These are phyloP conservation scores for Drymonia ruficornis DNA, from an alignment of 2,888 invertebrate genomes.

Conservation along the genomic window DNA sequence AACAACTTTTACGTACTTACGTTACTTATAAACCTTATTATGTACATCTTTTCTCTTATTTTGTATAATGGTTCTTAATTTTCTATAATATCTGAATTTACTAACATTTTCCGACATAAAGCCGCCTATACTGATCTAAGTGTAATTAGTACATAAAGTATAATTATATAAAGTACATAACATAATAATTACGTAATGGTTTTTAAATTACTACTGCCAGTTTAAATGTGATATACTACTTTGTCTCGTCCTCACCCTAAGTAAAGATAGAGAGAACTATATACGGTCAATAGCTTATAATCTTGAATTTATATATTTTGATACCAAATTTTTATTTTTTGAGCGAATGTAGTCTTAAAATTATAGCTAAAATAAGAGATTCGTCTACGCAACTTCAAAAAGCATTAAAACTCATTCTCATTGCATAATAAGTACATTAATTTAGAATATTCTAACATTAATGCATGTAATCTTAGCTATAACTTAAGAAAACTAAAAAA, in stretches of 20 bases:
- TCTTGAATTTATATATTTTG: too few relatives aligned
- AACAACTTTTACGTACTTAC: too few relatives aligned
- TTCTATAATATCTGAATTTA: constrained; percentile 1
- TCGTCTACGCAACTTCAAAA: too few relatives aligned
- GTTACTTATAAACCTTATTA: too few relatives aligned
- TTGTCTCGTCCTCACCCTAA: not conserved
- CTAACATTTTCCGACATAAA: not conserved
- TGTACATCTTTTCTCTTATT: too few relatives aligned
- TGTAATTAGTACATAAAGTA: too few relatives aligned
- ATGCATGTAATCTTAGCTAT: constrained; percentile 22
- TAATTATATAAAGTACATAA: too few relatives aligned
- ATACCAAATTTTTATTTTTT: too few relatives aligned
- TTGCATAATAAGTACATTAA: constrained; percentile 14
- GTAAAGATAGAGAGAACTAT: too few relatives aligned
- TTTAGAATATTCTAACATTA: constrained; percentile 12
- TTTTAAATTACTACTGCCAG: too few relatives aligned
- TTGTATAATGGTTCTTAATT: not conserved
- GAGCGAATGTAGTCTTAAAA: not conserved
- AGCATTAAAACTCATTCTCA: constrained; percentile 3
- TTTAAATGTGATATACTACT: not conserved
- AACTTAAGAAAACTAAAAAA: constrained; percentile 20
- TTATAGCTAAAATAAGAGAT: constrained; percentile 7
- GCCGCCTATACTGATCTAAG: not conserved
- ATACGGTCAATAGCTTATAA: too few relatives aligned
- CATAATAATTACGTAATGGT: too few relatives aligned